Evolutionary conservation across 1,140 invertebrate species (phyloP), one percentile per base, ranked within the genome.

Genomic region (Pissodes strobi): DNA sequence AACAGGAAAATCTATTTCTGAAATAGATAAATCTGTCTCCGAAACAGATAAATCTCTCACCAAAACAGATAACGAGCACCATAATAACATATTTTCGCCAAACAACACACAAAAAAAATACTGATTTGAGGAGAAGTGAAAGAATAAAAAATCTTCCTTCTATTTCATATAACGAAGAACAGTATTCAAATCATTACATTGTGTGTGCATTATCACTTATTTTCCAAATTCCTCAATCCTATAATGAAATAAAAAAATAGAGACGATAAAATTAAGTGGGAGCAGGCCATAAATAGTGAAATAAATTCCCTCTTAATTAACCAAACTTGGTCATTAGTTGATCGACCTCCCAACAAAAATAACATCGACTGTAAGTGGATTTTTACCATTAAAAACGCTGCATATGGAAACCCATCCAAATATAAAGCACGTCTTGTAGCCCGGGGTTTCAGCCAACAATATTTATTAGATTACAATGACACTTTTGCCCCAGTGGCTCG

Each of bases 321-420:
- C 70, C 74, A 79, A 41, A 80, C 73, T 10, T 79, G 77, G 78
- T 70, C 61, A 23, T 65, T 80, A 64, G 77, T 81, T 17, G 30
- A 67, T 23, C 75, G 59, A 52, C 78, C 79, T 15, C 34, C 62
- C 4, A 70, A 69, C 67, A n/a, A n/a, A n/a, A n/a, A n/a, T n/a
- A n/a, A n/a, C n/a, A n/a, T n/a, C n/a, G n/a, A n/a, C n/a, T n/a
- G n/a, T n/a, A n/a, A n/a, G n/a, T n/a, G n/a, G n/a, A n/a, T n/a
- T n/a, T n/a, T n/a, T n/a, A n/a, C n/a, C n/a, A 64, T 76, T 10
- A 79, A 77, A 58, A 41, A 71, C 53, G 69, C 77, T 63, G 66
- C 67, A 61, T 67, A 68, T 62, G 75, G 76, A 51, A 66, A 76
- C 23, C 69, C 73, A 52, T 66, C 74, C 25, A n/a, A n/a, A n/a